phyloP scores from a whole-genome alignment of 2,888 invertebrate genomes.

The Melieria picta region DNA sequence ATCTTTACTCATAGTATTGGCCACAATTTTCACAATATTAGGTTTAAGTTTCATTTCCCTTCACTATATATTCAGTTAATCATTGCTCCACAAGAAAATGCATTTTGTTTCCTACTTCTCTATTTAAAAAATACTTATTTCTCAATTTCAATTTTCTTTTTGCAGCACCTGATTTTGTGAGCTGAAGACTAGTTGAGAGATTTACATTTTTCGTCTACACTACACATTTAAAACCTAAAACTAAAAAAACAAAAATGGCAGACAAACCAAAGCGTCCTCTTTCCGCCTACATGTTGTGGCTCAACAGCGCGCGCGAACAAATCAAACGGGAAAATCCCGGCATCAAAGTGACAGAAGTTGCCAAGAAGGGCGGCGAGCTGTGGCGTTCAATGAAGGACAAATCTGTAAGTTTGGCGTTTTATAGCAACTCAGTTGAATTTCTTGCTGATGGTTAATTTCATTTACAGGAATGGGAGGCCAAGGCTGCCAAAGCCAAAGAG shows the following conservation, averaged over 20 bases:
- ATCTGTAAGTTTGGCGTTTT: conserved; percentile 71
- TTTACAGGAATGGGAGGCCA: conserved; percentile 87
- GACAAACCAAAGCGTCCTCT: conserved; percentile 92
- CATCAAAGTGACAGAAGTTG: conserved; percentile 87
- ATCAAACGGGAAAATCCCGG: conserved; percentile 91
- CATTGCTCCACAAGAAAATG: too few relatives aligned
- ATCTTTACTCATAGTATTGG: too few relatives aligned
- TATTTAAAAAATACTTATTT: too few relatives aligned
- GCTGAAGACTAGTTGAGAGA: too few relatives aligned
- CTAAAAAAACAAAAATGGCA: conserved; percentile 70
- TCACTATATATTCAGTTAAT: too few relatives aligned
- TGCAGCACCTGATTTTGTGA: too few relatives aligned
- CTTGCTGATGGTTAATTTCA: neutral
- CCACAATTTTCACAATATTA: too few relatives aligned
- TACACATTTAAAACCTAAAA: too few relatives aligned
- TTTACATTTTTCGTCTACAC: too few relatives aligned
- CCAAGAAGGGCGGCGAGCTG: conserved; percentile 92
- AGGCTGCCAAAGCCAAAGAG: conserved; percentile 87
- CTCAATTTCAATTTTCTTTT: too few relatives aligned
- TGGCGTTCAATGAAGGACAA: conserved; percentile 91
- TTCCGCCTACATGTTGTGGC: conserved; percentile 94
- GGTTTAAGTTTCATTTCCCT: too few relatives aligned
- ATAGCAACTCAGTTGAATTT: neutral
- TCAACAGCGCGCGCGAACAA: conserved; percentile 84
- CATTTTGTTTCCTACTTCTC: too few relatives aligned